Evolutionary conservation across 1,140 invertebrate genomes (phyloP).

Genomic region (Pseudomyrmex gracilis): DNA sequence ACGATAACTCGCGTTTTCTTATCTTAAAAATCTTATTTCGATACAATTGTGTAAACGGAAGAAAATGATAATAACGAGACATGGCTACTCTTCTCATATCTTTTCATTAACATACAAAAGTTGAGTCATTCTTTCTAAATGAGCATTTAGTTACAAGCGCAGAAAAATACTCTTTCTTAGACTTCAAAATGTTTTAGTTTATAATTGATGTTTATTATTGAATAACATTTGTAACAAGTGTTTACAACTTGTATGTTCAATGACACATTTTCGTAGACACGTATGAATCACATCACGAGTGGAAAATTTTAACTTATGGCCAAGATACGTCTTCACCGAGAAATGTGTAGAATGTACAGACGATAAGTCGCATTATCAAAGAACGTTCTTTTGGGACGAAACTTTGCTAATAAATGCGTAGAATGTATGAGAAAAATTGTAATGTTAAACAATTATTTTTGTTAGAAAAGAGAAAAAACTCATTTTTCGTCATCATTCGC

Average conservation of each 20-base stretch:
- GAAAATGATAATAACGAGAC: background rate
- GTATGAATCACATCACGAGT: too few relatives aligned
- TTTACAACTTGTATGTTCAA: too few relatives aligned
- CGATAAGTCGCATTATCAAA: background rate
- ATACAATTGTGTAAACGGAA: background rate
- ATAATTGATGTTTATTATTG: too few relatives aligned
- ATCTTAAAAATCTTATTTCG: slow-evolving; percentile 12
- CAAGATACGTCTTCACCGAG: too few relatives aligned
- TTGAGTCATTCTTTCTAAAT: background rate
- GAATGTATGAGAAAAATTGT: background rate
- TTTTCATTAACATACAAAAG: background rate
- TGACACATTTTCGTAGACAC: too few relatives aligned
- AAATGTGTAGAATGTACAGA: too few relatives aligned
- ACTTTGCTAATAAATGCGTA: background rate
- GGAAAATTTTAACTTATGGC: too few relatives aligned
- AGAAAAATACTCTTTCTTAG: too few relatives aligned
- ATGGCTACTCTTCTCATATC: background rate
- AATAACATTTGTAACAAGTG: too few relatives aligned
- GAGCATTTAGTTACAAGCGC: background rate
- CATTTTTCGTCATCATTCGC: background rate
- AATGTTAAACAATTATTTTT: background rate
- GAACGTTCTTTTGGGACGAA: background rate
- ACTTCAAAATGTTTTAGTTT: too few relatives aligned
- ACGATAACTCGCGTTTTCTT: background rate
- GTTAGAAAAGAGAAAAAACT: background rate